phyloP scores from a whole-genome alignment of 2,888 invertebrate genomes.

The Spilarctia lutea region DNA sequence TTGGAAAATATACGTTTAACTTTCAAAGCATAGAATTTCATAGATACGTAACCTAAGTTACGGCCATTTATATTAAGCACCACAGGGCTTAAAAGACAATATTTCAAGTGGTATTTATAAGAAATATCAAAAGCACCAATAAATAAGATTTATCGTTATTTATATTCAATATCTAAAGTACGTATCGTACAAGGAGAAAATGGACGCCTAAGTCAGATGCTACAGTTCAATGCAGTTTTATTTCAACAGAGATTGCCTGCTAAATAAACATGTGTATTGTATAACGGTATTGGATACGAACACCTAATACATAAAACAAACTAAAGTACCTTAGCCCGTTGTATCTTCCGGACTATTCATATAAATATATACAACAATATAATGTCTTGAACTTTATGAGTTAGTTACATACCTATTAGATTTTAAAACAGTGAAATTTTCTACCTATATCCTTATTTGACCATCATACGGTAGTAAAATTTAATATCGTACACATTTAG shows the following conservation, averaged over 20 bases:
- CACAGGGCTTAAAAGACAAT: background rate
- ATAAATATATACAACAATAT: background rate
- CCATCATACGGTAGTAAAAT: background rate
- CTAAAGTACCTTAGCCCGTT: background rate
- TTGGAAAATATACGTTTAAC: background rate
- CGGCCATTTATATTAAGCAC: background rate
- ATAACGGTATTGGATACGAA: conserved; percentile 15
- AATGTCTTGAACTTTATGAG: background rate
- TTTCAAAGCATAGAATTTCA: background rate
- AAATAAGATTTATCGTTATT: conserved; percentile 41
- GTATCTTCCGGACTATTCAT: background rate
- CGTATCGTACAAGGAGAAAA: conserved; percentile 9
- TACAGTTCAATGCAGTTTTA: conserved; percentile 18
- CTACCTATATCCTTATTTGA: background rate
- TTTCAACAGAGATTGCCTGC: conserved; percentile 16
- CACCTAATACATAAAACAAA: conserved; percentile 16
- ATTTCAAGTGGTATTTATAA: conserved; percentile 4
- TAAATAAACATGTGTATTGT: conserved; percentile 19
- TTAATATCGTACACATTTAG: background rate
- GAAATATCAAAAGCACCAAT: conserved; percentile 1
- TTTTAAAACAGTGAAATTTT: background rate
- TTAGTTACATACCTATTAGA: background rate
- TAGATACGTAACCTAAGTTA: background rate
- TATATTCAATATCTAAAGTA: conserved; percentile 36
- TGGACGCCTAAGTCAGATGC: background rate